Evolutionary conservation across 2,797 vertebrate genomes (phyloP).

Genomic region (Rhincodon typus): DNA sequence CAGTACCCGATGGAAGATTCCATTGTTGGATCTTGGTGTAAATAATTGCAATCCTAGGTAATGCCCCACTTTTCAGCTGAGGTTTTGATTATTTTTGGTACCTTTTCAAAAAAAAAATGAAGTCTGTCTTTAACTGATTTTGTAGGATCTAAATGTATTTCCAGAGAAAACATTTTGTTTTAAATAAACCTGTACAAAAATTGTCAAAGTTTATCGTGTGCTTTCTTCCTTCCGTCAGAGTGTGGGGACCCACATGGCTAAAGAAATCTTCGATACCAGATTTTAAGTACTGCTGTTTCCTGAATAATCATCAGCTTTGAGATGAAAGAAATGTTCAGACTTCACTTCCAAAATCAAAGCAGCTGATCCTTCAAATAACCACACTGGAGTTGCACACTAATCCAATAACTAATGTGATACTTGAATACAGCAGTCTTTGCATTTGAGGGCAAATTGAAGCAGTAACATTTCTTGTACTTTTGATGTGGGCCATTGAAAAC

Average conservation of each 20-base stretch:
- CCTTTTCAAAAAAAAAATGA: conserved; percentile 16
- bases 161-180: conserved; percentile 11
- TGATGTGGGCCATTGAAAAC: background rate
- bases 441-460: background rate
- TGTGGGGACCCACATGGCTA: background rate
- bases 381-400: background rate
- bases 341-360: background rate
- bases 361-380: background rate
- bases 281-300: background rate
- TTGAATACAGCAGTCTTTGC: background rate
- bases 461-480: background rate
- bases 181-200: conserved; percentile 29
- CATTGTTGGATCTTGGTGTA: conserved; percentile 19
- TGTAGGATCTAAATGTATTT: conserved; percentile 32
- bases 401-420: background rate
- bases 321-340: background rate
- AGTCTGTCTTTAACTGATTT: conserved; percentile 16
- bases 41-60: conserved; percentile 23
- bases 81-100: conserved; percentile 35
- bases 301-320: background rate
- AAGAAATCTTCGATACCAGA: background rate
- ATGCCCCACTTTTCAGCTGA: background rate
- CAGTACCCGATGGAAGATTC: background rate
- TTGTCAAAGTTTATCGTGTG: background rate
- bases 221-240: background rate